Conservation (phyloP, 1,140 invertebrate species). For the Atta colombica region DNA sequence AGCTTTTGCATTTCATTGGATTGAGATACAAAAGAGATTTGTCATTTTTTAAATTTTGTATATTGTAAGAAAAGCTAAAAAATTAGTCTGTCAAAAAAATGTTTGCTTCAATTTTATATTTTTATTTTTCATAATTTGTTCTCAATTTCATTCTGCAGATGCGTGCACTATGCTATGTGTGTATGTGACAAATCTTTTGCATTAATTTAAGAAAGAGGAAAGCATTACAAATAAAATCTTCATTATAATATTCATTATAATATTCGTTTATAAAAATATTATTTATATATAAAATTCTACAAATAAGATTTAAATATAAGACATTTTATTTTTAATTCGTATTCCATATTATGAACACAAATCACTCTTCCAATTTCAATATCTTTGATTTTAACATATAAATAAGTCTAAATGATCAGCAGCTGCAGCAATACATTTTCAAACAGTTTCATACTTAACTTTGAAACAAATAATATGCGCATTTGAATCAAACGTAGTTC, state of each 20-base stretch:
- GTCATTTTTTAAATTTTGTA: neutral
- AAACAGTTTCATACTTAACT: neutral
- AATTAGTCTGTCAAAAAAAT: neutral
- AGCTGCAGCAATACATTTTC: neutral
- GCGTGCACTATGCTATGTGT: neutral
- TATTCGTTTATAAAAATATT: neutral
- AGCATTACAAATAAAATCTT: neutral
- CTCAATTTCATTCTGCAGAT: neutral
- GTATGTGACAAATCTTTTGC: neutral
- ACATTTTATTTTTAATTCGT: neutral
- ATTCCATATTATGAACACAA: neutral
- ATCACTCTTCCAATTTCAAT: neutral
- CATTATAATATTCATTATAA: neutral
- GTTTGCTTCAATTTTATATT: neutral
- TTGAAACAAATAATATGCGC: neutral
- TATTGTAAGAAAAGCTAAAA: neutral
- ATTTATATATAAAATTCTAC: neutral
- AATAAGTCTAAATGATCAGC: neutral
- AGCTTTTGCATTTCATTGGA: neutral
- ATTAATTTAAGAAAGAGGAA: neutral
- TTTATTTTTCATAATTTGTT: neutral
- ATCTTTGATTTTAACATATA: neutral
- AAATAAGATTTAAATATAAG: neutral
- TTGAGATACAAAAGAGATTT: neutral
- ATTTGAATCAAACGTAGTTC: neutral